Evolutionary conservation across 2,888 invertebrate genomes (phyloP), one percentile per base, ranked within the genome.

Genomic region (Drosophila prolongata): DNA sequence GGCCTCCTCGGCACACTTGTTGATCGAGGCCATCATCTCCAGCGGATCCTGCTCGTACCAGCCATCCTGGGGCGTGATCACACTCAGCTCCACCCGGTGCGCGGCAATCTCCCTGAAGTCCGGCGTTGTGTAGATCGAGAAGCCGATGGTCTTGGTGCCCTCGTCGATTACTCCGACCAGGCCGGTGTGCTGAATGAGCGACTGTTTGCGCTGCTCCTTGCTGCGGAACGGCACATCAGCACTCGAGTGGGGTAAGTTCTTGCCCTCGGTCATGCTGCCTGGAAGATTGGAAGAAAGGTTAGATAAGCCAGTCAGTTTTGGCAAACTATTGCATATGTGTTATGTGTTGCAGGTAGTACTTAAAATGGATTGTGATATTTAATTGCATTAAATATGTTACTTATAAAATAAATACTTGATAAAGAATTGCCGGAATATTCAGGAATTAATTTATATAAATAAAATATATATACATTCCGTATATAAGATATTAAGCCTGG

Each of bases 31-130:
- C 55, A 98, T 93, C 53, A 99, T 96, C 91, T 97, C 96, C 73
- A 94, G 92, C 0, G 99, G 98, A 90, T 98, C 97, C 91, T 98
- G 97, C 90, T 99, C 99, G 58, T 95, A 95, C 98, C 98, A 99
- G 75, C 98, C 97, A 90, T 97, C 97, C 79, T 96, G 94, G 0
- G 98, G 97, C 78, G 95, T 95, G 6, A 95, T 93, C 77, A 96
- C 95, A 10, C 95, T 94, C 54, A 98, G 95, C 90, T 98, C 97
- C 34, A 96, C 94, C 89, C 97, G 96, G 92, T 97, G 95, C 6
- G 96, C 95, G 0, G 95, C 95, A 47, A 98, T 91, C 91, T 98
- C 96, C 75, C 96, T 95, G 19, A 96, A 95, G 46, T 95, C 95
- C 65, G 96, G 95, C 16, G 96, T 95, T 87, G 95, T 95, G 91